phyloP scores from a whole-genome alignment of 2,113 vertebrate species.

The Caloenas nicobarica region DNA sequence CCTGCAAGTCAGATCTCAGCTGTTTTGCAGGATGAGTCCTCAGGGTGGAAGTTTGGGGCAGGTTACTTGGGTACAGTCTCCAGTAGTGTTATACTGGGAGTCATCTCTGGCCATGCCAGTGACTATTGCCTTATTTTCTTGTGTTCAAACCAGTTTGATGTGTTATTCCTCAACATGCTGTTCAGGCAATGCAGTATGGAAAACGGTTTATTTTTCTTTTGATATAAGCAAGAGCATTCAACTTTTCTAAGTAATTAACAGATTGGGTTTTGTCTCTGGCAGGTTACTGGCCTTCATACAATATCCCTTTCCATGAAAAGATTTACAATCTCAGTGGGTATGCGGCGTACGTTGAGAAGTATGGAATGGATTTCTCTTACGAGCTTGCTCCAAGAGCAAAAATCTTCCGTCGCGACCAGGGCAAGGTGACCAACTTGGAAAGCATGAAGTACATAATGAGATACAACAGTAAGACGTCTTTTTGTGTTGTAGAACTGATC shows the following conservation, averaged over 20 bases:
- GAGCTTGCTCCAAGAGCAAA: slow-evolving; percentile 89
- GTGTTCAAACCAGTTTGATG: neutral
- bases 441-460: slow-evolving; percentile 90
- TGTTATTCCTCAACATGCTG: neutral
- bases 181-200: neutral
- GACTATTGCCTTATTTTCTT: neutral
- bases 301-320: slow-evolving; percentile 85
- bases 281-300: slow-evolving; percentile 95
- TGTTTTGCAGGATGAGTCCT: slow-evolving; percentile 3
- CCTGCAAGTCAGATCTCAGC: neutral
- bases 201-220: neutral
- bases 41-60: neutral
- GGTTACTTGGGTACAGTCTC: neutral
- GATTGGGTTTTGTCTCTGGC: slow-evolving; percentile 7
- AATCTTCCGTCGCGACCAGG: slow-evolving; percentile 91
- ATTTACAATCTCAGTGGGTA: slow-evolving; percentile 89
- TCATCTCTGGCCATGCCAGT: neutral
- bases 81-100: neutral
- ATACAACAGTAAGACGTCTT: slow-evolving; percentile 86
- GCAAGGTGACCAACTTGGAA: slow-evolving; percentile 77
- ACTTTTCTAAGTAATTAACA: neutral
- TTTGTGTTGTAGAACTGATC: neutral
- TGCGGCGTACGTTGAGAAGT: slow-evolving; percentile 72
- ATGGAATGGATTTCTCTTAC: slow-evolving; percentile 87
- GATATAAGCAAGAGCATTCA: neutral